Base-by-base conservation (phyloP, 2,113 vertebrate genomes). In the Micronycteris hirsuta region DNA sequence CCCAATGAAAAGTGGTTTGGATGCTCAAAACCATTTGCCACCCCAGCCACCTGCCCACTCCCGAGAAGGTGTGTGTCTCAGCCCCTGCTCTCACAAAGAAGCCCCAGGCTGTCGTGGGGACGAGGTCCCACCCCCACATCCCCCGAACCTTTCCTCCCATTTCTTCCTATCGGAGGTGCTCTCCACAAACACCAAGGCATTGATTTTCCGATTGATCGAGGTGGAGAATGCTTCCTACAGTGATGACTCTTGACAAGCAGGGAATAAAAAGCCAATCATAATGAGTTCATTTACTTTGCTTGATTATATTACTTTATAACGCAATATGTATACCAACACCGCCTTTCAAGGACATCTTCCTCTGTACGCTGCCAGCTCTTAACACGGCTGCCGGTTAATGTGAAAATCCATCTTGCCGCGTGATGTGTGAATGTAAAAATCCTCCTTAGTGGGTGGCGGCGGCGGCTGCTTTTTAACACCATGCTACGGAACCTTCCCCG, bases 231-330 rank as follows among this genome's bases (percentile, higher is more conserved):
- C 95, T 89, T 96, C 95, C 68, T 67, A 93, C 77, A 83, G 91
- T 89, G 91, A 96, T 70, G 96, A 92, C 87, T 95, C 90, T 47
- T 93, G 97, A 97, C 96, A 96, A 91, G 92, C 80, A 7, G 89
- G 83, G 92, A 86, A 92, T 97, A 87, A 97, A 83, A 95, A 96
- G 94, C 97, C 68, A 1, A 89, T 95, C 81, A 67, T 90, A 96
- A 96, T 71, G 96, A 92, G 89, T 94, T 95, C 96, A 95, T 91
- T 96, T 54, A 96, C 94, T 96, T 86, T 85, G 92, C 92, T 73
- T 91, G 96, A 94, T 96, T 94, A 19, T 58, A 70, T 95, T 45
- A 76, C 96, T 89, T 77, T 43, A 41, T 92, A 85, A 80, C 47
- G 33, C 70, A 11, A 43, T 24, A 7, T 13, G 8, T 9, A 4